Evolutionary conservation across 1,140 invertebrate species (phyloP), one percentile per base, ranked within the genome.

Genomic region (Plutomurus gul): DNA sequence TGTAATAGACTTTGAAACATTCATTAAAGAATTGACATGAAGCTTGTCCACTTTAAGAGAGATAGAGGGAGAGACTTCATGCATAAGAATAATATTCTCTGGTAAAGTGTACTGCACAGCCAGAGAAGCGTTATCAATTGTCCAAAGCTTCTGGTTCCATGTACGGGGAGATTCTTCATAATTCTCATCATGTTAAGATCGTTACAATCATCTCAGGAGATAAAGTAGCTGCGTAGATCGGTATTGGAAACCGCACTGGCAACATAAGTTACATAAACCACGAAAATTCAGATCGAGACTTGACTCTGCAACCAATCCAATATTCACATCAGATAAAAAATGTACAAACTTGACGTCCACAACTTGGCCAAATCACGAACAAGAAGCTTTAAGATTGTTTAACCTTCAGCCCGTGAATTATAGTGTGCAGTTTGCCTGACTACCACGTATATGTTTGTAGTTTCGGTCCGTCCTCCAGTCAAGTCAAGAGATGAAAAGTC

Each of bases 401-500:
- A 72, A 72, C 70, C 70, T 72, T 72, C 70, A 72, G n/a, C 70
- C 25, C 40, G 70, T 72, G 70, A 72, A 72, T 72, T 72, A 72
- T 72, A 40, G 70, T 72, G 56, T 65, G 56, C 56, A 65, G 27
- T 16, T 33, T 25, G 36, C 56, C 18, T 65, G 27, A 65, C 56
- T 65, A 3, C 56, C 30, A 33, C 36, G 56, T 33, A 65, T n/a
- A n/a, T n/a, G n/a, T n/a, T n/a, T n/a, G n/a, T n/a, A n/a, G n/a
- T n/a, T 65, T 65, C 27, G 56, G 22, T 65, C 30, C 56, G 36
- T 65, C 56, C 56, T 65, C 56, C 27, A 27, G 27, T 25, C 51
- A 27, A 10, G 22, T 27, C 33, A 33, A n/a, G 56, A 33, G 8
- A 33, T 65, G 27, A 43, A 3, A n/a, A 43, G 39, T 13, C 39